Conservation (phyloP, 1,140 invertebrate genomes). For the Tribolium castaneum region DNA sequence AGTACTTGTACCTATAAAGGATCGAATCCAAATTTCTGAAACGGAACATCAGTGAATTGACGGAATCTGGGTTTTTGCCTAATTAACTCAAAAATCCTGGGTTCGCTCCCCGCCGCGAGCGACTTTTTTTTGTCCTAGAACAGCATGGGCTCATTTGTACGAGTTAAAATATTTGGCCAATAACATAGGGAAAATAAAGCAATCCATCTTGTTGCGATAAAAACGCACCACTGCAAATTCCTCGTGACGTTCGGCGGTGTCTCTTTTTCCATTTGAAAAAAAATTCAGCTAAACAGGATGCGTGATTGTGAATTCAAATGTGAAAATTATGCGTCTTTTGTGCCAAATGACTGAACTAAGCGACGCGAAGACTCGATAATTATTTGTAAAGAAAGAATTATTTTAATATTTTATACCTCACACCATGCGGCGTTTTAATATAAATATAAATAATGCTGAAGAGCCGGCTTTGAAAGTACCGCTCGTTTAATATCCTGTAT, state of each 20-base stretch:
- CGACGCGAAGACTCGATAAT: constrained; percentile 43
- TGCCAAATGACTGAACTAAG: constrained; percentile 41
- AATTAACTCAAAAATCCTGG: no score
- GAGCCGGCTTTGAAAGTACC: constrained; percentile 20
- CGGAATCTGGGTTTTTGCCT: no score
- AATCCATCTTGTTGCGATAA: constrained; percentile 33
- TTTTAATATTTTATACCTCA: constrained; percentile 43
- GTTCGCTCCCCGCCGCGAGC: no score
- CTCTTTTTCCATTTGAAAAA: constrained; percentile 8
- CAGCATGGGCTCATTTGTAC: constrained; percentile 1
- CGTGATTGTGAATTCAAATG: constrained; percentile 45
- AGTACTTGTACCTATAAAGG: no score
- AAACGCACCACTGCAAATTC: constrained; percentile 1
- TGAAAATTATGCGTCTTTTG: constrained; percentile 47
- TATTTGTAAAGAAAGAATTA: constrained; percentile 40
- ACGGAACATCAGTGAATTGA: no score
- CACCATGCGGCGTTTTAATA: constrained; percentile 39
- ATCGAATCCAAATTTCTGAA: no score
- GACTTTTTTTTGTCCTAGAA: no score
- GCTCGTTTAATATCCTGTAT: constrained; percentile 7
- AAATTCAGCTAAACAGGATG: constrained; percentile 32
- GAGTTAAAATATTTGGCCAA: constrained; percentile 1
- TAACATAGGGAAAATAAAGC: constrained; percentile 36
- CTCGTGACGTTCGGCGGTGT: neutral
- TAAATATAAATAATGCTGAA: constrained; percentile 28